Percentiles rank a stretch among this genome's conserved stretches.
Evolutionary conservation across 2,113 vertebrate species (phyloP).

Genomic region (Typhlomys cinereus): DNA sequence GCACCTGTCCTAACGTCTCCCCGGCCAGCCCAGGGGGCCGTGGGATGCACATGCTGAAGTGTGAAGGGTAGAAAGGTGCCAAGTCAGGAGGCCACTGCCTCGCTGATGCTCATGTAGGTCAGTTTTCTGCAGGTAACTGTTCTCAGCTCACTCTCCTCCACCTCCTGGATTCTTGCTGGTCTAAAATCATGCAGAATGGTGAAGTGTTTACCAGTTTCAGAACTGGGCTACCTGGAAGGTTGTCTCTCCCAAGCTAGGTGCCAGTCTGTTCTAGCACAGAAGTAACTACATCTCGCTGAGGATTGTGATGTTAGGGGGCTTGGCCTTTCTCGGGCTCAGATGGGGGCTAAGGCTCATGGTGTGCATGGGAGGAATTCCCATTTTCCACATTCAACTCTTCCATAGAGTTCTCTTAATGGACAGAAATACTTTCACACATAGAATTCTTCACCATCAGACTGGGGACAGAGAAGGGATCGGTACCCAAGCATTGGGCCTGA

Average conservation of each 20-base stretch:
- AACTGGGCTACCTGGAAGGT: neutral
- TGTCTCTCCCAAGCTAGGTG: neutral
- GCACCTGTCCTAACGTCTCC: neutral
- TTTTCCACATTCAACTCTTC: neutral
- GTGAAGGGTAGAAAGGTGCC: too few species aligned
- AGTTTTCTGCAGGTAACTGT: neutral
- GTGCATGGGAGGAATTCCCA: neutral
- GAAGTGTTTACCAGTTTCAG: neutral
- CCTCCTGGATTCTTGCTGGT: neutral
- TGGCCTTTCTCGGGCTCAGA: neutral
- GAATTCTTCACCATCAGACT: neutral
- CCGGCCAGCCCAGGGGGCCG: too few species aligned
- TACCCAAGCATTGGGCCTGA: neutral
- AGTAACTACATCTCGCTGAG: neutral
- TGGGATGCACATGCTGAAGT: neutral
- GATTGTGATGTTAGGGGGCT: neutral
- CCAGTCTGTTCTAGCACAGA: accelerated
- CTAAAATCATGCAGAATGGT: neutral
- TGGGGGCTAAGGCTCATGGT: neutral
- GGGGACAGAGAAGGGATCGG: neutral
- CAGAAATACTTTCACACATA: neutral
- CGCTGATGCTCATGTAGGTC: accelerated
- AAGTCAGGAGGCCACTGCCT: neutral
- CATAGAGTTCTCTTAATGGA: neutral
- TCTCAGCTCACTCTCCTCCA: neutral